These are phyloP conservation scores for Pammene aurita DNA, from an alignment of 2,888 invertebrate genomes.

Conservation along the genomic window DNA sequence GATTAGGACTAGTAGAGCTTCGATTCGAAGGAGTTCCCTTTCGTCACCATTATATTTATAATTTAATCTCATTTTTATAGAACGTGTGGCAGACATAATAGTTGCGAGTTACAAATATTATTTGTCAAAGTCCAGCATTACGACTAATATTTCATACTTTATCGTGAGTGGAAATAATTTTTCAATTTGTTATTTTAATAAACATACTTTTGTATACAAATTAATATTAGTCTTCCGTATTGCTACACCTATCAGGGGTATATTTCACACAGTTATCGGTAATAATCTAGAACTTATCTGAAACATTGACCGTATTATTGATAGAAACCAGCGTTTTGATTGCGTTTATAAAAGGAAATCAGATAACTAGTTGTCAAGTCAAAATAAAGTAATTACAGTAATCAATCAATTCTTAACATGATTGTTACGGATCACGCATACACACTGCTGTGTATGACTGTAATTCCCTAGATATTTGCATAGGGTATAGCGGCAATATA, in stretches of 20 bases:
- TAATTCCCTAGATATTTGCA: no score
- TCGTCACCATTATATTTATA: slow-evolving; percentile 50
- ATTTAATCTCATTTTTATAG: slow-evolving; percentile 29
- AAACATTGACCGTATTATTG: slow-evolving; percentile 9
- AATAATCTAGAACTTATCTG: no score
- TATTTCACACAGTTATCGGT: neutral
- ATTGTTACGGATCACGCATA: no score
- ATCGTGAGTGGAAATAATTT: slow-evolving; percentile 6
- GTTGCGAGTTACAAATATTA: slow-evolving; percentile 23
- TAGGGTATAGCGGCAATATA: neutral
- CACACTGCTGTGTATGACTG: no score
- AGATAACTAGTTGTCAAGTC: no score
- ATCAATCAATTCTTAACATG: no score
- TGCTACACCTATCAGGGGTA: neutral
- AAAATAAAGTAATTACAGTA: no score
- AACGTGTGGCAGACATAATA: slow-evolving; percentile 18
- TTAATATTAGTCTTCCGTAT: neutral
- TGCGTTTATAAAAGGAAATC: no score
- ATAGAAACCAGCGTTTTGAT: neutral
- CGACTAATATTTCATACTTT: neutral
- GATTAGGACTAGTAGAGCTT: slow-evolving; percentile 76
- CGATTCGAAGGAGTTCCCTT: slow-evolving; percentile 66
- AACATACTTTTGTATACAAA: neutral
- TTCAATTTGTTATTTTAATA: slow-evolving; percentile 1
- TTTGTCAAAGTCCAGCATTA: slow-evolving; percentile 4